Evolutionary conservation across 2,797 vertebrate species (phyloP).

Genomic region (Salmo trutta): DNA sequence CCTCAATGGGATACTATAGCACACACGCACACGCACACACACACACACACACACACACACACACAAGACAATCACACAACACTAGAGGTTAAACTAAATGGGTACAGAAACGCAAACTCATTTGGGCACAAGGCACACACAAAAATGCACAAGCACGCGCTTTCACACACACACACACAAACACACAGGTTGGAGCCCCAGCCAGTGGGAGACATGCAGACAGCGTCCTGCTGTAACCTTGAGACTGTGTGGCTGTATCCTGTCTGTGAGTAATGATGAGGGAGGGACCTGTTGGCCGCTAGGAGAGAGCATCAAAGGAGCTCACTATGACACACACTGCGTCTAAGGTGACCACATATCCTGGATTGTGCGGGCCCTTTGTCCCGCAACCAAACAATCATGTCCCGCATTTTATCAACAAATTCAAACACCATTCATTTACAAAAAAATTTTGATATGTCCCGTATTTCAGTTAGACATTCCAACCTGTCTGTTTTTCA

Average conservation of each 20-base stretch:
- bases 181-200: constrained; percentile 12
- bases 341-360: neutral
- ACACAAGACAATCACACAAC: neutral
- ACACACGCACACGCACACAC: neutral
- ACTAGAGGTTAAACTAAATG: neutral
- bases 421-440: no score
- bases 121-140: constrained; percentile 4
- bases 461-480: no score
- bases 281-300: constrained; percentile 33
- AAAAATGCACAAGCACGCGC: neutral
- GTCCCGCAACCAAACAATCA: no score
- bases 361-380: no score
- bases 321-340: constrained; percentile 17
- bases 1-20: neutral
- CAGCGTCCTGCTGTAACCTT: constrained; percentile 53
- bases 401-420: no score
- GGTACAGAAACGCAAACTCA: neutral
- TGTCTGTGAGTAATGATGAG: constrained; percentile 43
- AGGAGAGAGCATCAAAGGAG: constrained; percentile 9
- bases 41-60: neutral
- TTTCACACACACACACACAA: neutral
- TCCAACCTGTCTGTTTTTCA: no score
- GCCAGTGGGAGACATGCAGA: constrained; percentile 16
- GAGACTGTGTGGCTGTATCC: constrained; percentile 24
- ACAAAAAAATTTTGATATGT: no score